These are phyloP conservation scores for Habrosyne pyritoides DNA, from an alignment of 2,888 invertebrate species.

Conservation along the genomic window DNA sequence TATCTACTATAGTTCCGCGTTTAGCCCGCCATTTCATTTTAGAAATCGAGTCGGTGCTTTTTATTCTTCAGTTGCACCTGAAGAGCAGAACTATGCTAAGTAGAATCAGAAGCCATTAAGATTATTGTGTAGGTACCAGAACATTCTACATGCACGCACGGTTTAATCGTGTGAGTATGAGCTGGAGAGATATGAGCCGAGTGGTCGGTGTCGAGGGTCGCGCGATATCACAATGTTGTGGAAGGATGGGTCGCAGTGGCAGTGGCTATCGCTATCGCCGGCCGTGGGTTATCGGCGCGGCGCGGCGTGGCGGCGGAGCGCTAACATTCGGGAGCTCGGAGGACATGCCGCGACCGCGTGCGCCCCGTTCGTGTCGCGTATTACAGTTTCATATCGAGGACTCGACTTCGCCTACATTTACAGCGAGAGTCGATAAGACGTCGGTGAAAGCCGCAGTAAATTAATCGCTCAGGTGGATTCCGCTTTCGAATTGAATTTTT, in stretches of 20 bases:
- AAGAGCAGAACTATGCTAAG: background rate
- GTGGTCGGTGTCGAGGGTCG: slow-evolving; percentile 34
- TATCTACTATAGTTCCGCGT: slow-evolving; percentile 39
- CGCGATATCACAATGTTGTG: slow-evolving; percentile 33
- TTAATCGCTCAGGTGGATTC: slow-evolving; percentile 75
- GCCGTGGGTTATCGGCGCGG: slow-evolving; percentile 19
- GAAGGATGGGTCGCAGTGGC: slow-evolving; percentile 11
- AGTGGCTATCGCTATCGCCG: slow-evolving; percentile 32
- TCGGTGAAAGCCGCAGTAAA: slow-evolving; percentile 71
- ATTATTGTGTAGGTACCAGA: background rate
- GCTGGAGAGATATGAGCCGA: background rate
- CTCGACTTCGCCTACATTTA: slow-evolving; percentile 26
- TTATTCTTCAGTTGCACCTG: background rate
- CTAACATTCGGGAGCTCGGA: slow-evolving; percentile 16
- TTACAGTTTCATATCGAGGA: slow-evolving; percentile 15
- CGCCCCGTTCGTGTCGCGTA: slow-evolving; percentile 9
- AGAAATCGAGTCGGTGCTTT: slow-evolving; percentile 19
- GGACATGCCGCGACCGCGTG: slow-evolving; percentile 15
- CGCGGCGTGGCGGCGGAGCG: too few species aligned
- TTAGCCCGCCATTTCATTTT: slow-evolving; percentile 21
- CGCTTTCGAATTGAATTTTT: slow-evolving; percentile 79
- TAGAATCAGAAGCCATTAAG: background rate
- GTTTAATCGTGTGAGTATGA: background rate
- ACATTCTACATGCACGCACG: slow-evolving; percentile 6
- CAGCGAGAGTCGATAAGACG: slow-evolving; percentile 41